Conservation (phyloP, 2,888 invertebrate species). For the Eulithis prunata region DNA sequence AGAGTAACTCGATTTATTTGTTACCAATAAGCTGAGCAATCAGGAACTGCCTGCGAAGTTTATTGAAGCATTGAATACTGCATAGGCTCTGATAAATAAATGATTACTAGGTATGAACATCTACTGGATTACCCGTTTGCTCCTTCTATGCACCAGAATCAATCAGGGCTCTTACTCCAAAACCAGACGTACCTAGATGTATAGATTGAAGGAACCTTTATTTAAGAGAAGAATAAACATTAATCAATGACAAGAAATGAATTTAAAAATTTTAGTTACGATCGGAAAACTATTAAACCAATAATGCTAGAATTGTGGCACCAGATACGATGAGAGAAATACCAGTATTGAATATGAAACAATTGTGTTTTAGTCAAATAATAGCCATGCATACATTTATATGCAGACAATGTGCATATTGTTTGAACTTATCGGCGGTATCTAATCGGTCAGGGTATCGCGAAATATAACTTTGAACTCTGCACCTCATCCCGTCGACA, state of each 20-base stretch:
- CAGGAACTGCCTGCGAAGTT: conserved; percentile 1
- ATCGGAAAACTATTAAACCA: no score
- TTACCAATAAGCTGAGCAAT: background rate
- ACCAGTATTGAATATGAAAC: conserved; percentile 2
- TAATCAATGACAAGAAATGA: no score
- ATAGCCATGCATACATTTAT: conserved; percentile 10
- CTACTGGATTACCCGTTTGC: no score
- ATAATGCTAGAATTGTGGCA: background rate
- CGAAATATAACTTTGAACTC: conserved; percentile 55
- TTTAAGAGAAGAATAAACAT: no score
- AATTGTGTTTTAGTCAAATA: conserved; percentile 16
- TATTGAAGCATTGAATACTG: background rate
- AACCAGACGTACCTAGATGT: no score
- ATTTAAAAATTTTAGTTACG: no score
- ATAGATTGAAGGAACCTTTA: no score
- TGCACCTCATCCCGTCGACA: conserved; percentile 60
- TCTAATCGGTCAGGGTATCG: conserved; percentile 39
- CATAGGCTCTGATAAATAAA: background rate
- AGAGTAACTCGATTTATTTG: background rate
- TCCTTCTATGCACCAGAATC: no score
- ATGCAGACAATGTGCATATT: conserved; percentile 34
- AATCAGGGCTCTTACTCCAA: no score
- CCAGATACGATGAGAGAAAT: background rate
- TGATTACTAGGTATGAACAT: background rate
- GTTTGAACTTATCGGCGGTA: conserved; percentile 27